These are phyloP conservation scores for Xerus inauris DNA, from an alignment of 2,113 vertebrate species.

Conservation along the genomic window DNA sequence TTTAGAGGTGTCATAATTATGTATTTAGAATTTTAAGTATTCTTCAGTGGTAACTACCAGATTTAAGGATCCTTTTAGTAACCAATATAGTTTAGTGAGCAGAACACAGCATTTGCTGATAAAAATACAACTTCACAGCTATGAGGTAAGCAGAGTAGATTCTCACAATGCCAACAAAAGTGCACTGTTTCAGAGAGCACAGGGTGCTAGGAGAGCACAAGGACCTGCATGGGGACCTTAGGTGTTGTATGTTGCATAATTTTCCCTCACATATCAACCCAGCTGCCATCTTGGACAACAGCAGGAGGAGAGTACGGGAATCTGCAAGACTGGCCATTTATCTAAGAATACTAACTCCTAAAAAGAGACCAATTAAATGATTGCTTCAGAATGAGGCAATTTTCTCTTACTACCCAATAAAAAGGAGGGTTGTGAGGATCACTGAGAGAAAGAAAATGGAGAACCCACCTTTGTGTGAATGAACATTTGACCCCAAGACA, in stretches of 20 bases:
- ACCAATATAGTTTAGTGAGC: neutral
- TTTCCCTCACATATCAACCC: neutral
- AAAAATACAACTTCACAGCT: constrained; percentile 21
- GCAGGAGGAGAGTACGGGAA: neutral
- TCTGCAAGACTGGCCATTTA: constrained; percentile 16
- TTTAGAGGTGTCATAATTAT: constrained; percentile 61
- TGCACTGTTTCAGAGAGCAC: neutral
- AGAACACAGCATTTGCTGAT: constrained; percentile 22
- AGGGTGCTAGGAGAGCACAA: constrained; percentile 2
- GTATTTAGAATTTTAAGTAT: constrained; percentile 60
- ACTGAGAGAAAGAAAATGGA: neutral
- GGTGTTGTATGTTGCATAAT: neutral
- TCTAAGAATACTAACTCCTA: neutral
- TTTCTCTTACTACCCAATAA: neutral
- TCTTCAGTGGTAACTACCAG: constrained; percentile 36
- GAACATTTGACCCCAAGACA: neutral
- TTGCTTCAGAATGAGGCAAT: neutral
- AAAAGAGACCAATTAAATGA: neutral
- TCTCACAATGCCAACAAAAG: neutral
- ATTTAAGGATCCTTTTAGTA: constrained; percentile 49
- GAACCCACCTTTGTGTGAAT: neutral
- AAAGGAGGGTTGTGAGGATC: neutral
- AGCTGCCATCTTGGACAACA: neutral
- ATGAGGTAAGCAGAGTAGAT: neutral
- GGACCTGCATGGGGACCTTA: neutral